Evolutionary conservation across 2,888 invertebrate genomes (phyloP).

Genomic region (Cordilura impudica): DNA sequence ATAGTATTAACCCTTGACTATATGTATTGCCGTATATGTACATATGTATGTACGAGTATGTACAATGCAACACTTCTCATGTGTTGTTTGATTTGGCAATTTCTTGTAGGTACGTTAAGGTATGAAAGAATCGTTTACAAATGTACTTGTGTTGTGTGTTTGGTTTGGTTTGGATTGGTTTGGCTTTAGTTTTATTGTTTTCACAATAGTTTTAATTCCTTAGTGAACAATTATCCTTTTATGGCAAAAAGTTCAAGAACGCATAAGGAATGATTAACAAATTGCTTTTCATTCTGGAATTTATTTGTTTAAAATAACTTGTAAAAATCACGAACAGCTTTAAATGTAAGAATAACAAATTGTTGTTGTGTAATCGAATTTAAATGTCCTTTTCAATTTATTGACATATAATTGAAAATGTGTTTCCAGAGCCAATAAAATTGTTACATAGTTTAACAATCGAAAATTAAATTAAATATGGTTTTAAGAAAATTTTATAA

Average conservation of each 20-base stretch:
- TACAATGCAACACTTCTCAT: neutral
- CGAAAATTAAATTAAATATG: too few relatives aligned
- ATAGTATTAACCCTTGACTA: constrained; percentile 11
- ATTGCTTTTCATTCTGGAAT: constrained; percentile 61
- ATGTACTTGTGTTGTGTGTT: constrained; percentile 7
- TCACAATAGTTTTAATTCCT: constrained; percentile 66
- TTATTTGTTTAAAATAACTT: constrained; percentile 49
- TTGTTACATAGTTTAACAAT: too few relatives aligned
- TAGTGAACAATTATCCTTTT: constrained; percentile 68
- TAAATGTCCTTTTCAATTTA: constrained; percentile 24
- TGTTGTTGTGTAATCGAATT: constrained; percentile 46
- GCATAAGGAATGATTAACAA: constrained; percentile 63
- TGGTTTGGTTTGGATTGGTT: constrained; percentile 2
- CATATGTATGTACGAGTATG: too few relatives aligned
- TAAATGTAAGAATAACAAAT: constrained; percentile 56
- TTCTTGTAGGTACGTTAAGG: neutral
- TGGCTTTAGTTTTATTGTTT: constrained; percentile 17
- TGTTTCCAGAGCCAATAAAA: too few relatives aligned
- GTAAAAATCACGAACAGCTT: constrained; percentile 41
- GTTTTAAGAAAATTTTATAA: too few relatives aligned
- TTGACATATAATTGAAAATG: too few relatives aligned
- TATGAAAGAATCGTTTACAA: neutral
- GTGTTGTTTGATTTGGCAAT: neutral
- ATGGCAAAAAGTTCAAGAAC: constrained; percentile 59
- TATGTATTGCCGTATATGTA: neutral